These are phyloP conservation scores for Cichladusa arquata DNA, from an alignment of 2,113 vertebrate species.

Conservation along the genomic window DNA sequence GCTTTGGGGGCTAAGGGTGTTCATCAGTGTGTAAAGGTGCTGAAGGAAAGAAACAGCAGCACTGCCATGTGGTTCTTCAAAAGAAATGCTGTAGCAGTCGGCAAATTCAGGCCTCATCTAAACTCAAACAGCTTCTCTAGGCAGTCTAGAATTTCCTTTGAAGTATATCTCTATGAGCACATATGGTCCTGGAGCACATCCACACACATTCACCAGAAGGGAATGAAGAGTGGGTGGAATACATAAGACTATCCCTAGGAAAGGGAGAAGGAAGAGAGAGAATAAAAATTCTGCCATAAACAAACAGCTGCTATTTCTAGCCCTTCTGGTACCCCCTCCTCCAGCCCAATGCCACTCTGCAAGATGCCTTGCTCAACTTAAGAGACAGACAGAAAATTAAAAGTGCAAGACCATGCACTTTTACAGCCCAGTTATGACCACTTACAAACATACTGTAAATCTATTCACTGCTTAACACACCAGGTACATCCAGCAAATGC, in stretches of 20 bases:
- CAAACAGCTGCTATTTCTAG: conserved; percentile 56
- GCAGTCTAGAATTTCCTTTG: conserved; percentile 43
- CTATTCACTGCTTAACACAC: background rate
- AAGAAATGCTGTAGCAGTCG: conserved; percentile 13
- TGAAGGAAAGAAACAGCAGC: conserved; percentile 8
- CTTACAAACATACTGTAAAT: conserved; percentile 19
- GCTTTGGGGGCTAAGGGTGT: background rate
- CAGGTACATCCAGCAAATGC: conserved; percentile 1
- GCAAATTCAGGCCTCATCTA: conserved; percentile 26
- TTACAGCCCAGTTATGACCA: background rate
- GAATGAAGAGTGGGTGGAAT: conserved; percentile 52
- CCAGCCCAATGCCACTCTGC: background rate
- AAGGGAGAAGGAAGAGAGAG: conserved; percentile 38
- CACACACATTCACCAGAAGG: conserved; percentile 49
- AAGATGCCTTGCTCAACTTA: background rate
- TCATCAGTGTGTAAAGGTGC: background rate
- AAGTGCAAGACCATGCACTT: background rate
- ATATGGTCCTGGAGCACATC: conserved; percentile 60
- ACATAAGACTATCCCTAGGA: conserved; percentile 41
- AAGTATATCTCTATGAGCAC: conserved; percentile 10
- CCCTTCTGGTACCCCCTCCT: background rate
- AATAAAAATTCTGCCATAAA: conserved; percentile 50
- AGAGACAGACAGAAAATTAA: conserved; percentile 7
- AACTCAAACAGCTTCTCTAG: conserved; percentile 37
- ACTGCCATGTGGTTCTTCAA: conserved; percentile 25